phyloP scores from a whole-genome alignment of 2,888 invertebrate genomes.

The Proisotoma minuta region DNA sequence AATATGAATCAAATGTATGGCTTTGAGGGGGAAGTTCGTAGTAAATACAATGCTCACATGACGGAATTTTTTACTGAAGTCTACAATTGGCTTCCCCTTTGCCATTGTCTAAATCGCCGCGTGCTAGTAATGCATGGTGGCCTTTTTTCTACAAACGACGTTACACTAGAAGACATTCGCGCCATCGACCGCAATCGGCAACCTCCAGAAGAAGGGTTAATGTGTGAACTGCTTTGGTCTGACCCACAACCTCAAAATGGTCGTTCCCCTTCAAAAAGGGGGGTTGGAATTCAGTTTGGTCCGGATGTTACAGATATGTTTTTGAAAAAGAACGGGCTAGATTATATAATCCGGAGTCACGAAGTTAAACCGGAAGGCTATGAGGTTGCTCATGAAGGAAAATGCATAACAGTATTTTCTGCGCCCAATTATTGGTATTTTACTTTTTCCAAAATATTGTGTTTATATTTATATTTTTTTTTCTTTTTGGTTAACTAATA shows the following conservation, averaged over 20 bases:
- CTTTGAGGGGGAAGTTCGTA: constrained; percentile 95
- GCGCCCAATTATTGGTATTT: constrained; percentile 99
- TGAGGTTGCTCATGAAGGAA: constrained; percentile 88
- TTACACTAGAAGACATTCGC: constrained; percentile 87
- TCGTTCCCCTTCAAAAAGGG: constrained; percentile 87
- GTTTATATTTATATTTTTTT: not conserved
- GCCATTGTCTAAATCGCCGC: constrained; percentile 85
- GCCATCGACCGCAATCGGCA: constrained; percentile 87
- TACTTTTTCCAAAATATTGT: no score
- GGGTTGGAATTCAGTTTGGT: constrained; percentile 97
- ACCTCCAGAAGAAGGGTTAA: constrained; percentile 93
- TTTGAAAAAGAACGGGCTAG: constrained; percentile 75
- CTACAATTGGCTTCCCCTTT: constrained; percentile 94
- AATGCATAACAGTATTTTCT: constrained; percentile 97
- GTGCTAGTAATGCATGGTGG: constrained; percentile 95
- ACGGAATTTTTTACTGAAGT: constrained; percentile 97
- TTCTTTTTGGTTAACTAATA: constrained; percentile 41
- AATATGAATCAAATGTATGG: constrained; percentile 99
- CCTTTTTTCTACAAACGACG: constrained; percentile 85
- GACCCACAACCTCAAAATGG: constrained; percentile 91
- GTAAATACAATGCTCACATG: constrained; percentile 84
- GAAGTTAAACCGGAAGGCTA: constrained; percentile 97
- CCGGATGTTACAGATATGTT: constrained; percentile 91
- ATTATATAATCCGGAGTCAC: constrained; percentile 93
- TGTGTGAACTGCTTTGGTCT: constrained; percentile 99